Conservation (phyloP, 2,888 invertebrate species). For the Tanypteryx hageni region DNA sequence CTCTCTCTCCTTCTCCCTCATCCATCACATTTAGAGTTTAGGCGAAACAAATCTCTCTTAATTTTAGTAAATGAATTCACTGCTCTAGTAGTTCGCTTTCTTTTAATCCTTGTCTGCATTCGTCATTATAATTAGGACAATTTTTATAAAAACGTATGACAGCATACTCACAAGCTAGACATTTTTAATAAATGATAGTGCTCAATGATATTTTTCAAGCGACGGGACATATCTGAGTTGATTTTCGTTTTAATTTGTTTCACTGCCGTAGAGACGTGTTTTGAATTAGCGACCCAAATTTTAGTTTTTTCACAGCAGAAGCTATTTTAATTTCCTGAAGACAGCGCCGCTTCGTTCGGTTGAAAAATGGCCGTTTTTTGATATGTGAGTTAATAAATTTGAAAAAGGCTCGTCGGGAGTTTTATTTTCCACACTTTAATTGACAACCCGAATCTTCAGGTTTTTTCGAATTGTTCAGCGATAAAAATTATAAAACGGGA, state of each 20-base stretch:
- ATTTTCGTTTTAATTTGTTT: not conserved
- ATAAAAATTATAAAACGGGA: not conserved
- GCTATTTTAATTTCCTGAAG: not conserved
- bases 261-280: not conserved
- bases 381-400: not conserved
- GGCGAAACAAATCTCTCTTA: slow-evolving; percentile 40
- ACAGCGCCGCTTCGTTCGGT: not conserved
- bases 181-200: slow-evolving; percentile 50
- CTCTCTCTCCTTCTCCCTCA: not conserved
- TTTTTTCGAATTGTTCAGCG: not conserved
- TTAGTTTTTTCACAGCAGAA: not conserved
- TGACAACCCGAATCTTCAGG: not conserved
- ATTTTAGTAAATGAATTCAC: slow-evolving; percentile 40
- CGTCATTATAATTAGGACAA: slow-evolving; percentile 33
- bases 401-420: not conserved
- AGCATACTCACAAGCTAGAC: slow-evolving; percentile 45
- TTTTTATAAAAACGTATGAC: slow-evolving; percentile 41
- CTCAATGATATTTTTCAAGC: slow-evolving; percentile 34
- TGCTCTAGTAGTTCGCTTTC: slow-evolving; percentile 40
- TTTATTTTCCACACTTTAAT: not conserved
- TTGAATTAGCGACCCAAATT: not conserved
- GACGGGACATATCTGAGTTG: not conserved
- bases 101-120: slow-evolving; percentile 51
- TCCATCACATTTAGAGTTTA: not conserved
- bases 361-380: not conserved